A percentile compares a stretch with the other conserved stretches of the same genome.
Conservation (phyloP, 2,113 vertebrate genomes). For the Dipodomys merriami region DNA sequence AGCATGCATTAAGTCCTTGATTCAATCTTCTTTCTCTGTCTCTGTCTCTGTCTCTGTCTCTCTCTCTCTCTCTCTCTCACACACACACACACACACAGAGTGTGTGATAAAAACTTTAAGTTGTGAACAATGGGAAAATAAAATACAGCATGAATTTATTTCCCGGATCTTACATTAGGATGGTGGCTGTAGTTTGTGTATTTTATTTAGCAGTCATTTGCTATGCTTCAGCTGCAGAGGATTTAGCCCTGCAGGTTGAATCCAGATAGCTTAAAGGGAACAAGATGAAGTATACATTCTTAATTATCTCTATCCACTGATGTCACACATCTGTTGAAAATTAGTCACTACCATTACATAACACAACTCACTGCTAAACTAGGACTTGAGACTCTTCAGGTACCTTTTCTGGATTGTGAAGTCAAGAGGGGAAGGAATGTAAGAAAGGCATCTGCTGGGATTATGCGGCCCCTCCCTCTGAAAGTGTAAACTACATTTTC, state of each 20-base stretch:
- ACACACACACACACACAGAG: not conserved
- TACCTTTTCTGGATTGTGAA: not conserved
- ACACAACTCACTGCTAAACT: not conserved
- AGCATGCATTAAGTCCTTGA: no score
- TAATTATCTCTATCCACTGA: not conserved
- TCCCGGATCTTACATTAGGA: no score
- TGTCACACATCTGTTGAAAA: not conserved
- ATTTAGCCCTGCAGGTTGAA: not conserved
- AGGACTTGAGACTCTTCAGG: not conserved
- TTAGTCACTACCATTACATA: not conserved
- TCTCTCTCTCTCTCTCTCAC: no score
- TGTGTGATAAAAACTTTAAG: not conserved
- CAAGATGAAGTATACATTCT: not conserved
- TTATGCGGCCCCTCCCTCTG: fast-evolving
- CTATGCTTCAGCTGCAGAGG: not conserved
- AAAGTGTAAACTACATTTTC: not conserved
- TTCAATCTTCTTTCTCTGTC: no score
- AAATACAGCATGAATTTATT: not conserved
- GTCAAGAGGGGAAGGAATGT: not conserved
- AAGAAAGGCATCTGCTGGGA: not conserved
- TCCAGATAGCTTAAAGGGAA: not conserved
- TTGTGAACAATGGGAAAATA: not conserved
- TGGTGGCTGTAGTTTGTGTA: no score
- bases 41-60: no score
- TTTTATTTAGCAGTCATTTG: not conserved